phyloP scores from a whole-genome alignment of 1,140 invertebrate species.

The Zaprionus taronus region DNA sequence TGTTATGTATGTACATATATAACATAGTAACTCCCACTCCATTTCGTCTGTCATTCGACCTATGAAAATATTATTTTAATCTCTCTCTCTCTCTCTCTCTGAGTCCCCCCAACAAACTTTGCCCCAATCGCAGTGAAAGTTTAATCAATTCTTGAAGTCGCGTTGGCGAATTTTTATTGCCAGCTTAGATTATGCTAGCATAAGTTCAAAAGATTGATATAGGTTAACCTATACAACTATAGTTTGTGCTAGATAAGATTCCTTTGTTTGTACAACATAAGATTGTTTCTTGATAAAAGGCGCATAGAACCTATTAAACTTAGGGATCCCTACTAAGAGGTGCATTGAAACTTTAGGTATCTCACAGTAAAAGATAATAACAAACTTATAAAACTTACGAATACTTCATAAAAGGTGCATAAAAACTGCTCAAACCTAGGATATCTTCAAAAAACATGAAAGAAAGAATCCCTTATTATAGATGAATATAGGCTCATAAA shows the following conservation, averaged over 20 bases:
- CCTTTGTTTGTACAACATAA: not conserved
- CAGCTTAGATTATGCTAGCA: not conserved
- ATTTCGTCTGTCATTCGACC: slow-evolving; percentile 71
- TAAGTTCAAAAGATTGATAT: not conserved
- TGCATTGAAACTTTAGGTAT: not conserved
- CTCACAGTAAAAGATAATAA: not conserved
- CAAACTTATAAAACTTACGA: not conserved
- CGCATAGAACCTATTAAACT: not conserved
- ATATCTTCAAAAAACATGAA: too few relatives aligned
- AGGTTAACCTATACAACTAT: too few relatives aligned
- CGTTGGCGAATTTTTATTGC: not conserved
- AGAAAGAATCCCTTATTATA: too few relatives aligned
- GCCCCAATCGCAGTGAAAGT: slow-evolving; percentile 55
- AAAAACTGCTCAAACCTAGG: not conserved
- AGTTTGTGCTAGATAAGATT: too few relatives aligned
- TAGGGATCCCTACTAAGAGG: too few relatives aligned
- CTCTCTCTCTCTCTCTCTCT: slow-evolving; percentile 28
- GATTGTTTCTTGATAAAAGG: not conserved
- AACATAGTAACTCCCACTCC: slow-evolving; percentile 22
- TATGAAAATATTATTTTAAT: slow-evolving; percentile 78
- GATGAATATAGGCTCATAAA: too few relatives aligned
- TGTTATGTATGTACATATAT: slow-evolving; percentile 32
- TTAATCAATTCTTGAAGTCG: slow-evolving; percentile 45
- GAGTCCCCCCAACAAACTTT: slow-evolving; percentile 45
- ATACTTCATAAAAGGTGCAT: too few relatives aligned